These are phyloP conservation scores for Acanthochromis polyacanthus DNA, from an alignment of 2,113 vertebrate genomes.

Conservation along the genomic window DNA sequence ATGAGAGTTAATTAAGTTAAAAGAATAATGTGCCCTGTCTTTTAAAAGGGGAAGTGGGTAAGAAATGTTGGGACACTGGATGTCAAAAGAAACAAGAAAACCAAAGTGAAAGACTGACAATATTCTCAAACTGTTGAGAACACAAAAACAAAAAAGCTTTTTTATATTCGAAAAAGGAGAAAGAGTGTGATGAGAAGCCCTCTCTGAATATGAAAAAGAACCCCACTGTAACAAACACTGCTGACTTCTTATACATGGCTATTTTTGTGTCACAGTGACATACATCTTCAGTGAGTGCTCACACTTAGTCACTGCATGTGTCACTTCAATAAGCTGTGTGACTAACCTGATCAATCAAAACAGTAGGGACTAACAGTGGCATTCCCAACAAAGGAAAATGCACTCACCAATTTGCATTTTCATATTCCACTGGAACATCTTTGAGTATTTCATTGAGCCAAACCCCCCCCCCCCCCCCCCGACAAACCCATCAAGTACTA, in stretches of 20 bases:
- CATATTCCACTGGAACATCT: conserved; percentile 30
- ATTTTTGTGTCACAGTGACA: conserved; percentile 44
- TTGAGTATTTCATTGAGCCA: conserved; percentile 34
- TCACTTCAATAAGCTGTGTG: conserved; percentile 38
- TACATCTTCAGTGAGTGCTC: conserved; percentile 59
- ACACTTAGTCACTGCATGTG: conserved; percentile 56
- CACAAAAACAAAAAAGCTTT: conserved; percentile 21
- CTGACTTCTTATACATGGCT: conserved; percentile 42
- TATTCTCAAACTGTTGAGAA: conserved; percentile 17
- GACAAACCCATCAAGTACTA: conserved; percentile 18
- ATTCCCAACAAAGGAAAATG: conserved; percentile 35
- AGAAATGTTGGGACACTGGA: conserved; percentile 34
- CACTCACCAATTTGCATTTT: conserved; percentile 26
- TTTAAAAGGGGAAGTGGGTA: conserved; percentile 63
- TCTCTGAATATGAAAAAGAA: conserved; percentile 35
- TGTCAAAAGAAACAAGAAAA: conserved; percentile 35
- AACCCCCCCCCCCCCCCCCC: no score
- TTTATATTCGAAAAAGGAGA: conserved; percentile 44
- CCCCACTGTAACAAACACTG: conserved; percentile 33
- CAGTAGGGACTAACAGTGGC: conserved; percentile 51
- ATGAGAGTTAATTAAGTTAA: conserved; percentile 80
- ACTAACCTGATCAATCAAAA: conserved; percentile 52
- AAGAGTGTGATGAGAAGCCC: conserved; percentile 41
- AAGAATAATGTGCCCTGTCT: conserved; percentile 74
- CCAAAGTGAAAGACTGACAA: conserved; percentile 37